phyloP scores from a whole-genome alignment of 2,888 invertebrate species.

The Epirrhoe alternata region DNA sequence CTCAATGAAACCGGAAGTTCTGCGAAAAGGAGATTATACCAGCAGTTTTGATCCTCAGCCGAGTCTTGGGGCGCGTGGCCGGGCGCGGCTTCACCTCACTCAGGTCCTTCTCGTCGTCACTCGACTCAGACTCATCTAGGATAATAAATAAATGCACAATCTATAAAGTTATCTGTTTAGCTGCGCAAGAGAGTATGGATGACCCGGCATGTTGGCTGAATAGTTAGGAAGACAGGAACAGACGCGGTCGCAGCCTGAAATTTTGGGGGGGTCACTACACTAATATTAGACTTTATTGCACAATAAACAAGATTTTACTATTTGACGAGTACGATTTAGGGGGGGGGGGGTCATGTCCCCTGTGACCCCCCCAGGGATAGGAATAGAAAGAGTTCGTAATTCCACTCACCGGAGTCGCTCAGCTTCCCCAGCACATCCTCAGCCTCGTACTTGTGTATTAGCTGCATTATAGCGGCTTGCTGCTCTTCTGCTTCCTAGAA shows the following conservation, averaged over 20 bases:
- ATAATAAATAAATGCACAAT: background rate
- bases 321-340: no score
- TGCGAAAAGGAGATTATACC: slow-evolving; percentile 58
- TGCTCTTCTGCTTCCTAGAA: slow-evolving; percentile 89
- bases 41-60: slow-evolving; percentile 86
- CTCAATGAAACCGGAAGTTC: no score
- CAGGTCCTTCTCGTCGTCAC: slow-evolving; percentile 66
- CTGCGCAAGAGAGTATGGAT: no score
- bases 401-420: slow-evolving; percentile 63
- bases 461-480: slow-evolving; percentile 85
- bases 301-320: no score
- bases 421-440: slow-evolving; percentile 82
- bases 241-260: no score
- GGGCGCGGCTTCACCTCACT: slow-evolving; percentile 68
- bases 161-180: no score
- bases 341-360: no score
- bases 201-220: no score
- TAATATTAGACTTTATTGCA: no score
- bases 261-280: no score
- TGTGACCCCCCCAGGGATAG: no score
- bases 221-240: no score
- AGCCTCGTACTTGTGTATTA: slow-evolving; percentile 83
- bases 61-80: slow-evolving; percentile 73
- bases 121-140: slow-evolving; percentile 69
- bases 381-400: background rate